Conservation (phyloP, 2,797 vertebrate genomes). For the Argya squamiceps region DNA sequence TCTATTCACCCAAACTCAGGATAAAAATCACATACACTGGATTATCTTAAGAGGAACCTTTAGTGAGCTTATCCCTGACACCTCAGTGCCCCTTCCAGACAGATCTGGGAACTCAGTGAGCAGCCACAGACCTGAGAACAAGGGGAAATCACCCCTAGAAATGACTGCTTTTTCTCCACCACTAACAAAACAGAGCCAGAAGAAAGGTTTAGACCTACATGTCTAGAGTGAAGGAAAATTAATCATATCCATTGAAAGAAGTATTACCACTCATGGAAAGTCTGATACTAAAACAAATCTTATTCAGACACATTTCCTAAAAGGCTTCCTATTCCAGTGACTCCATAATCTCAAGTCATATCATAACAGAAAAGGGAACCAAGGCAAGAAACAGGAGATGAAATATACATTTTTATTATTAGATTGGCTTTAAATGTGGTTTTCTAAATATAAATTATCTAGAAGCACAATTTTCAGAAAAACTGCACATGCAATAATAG, state of each 20-base stretch:
- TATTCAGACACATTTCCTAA: not conserved
- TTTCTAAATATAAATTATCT: not conserved
- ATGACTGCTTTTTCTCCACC: not conserved
- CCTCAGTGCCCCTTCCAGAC: not conserved
- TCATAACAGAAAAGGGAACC: not conserved
- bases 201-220: not conserved
- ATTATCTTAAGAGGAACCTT: not conserved
- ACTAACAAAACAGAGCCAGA: not conserved
- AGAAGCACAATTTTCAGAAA: not conserved
- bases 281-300: not conserved
- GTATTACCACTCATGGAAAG: not conserved
- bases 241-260: not conserved
- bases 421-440: not conserved
- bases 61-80: not conserved
- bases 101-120: not conserved
- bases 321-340: not conserved
- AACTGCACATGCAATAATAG: not conserved
- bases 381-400: not conserved
- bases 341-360: not conserved
- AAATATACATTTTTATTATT: not conserved
- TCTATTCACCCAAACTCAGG: not conserved
- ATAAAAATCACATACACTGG: not conserved
- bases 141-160: not conserved
- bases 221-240: not conserved
- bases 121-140: not conserved